These are phyloP conservation scores for Chionodraco myersi DNA, from an alignment of 2,113 vertebrate genomes.

Conservation along the genomic window DNA sequence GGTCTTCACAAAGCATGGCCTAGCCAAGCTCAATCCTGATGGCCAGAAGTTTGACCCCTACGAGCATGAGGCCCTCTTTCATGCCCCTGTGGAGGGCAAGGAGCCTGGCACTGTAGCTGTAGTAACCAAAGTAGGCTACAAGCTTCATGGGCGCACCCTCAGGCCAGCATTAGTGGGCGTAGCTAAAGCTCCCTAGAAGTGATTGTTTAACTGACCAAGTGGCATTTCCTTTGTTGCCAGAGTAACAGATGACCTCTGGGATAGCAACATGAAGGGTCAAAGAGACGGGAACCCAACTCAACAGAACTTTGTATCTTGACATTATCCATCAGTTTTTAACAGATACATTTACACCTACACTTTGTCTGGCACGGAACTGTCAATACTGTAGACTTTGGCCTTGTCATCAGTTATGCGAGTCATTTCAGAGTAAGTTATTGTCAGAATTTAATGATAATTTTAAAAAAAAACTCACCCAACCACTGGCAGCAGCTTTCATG, in stretches of 20 bases:
- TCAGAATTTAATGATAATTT: background rate
- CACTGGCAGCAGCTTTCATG: background rate
- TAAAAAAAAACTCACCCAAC: background rate
- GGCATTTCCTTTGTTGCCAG: constrained; percentile 32
- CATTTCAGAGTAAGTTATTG: background rate
- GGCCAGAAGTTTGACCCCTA: constrained; percentile 96
- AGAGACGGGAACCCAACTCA: constrained; percentile 29
- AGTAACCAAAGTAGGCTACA: constrained; percentile 97
- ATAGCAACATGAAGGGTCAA: background rate
- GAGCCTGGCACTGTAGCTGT: constrained; percentile 91
- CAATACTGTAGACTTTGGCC: background rate
- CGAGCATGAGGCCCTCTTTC: constrained; percentile 95
- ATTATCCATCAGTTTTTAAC: constrained; percentile 38
- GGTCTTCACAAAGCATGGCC: constrained; percentile 94
- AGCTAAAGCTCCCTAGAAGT: constrained; percentile 88
- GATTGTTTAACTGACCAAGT: background rate
- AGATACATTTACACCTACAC: background rate
- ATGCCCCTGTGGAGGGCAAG: constrained; percentile 88
- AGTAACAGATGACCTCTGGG: constrained; percentile 31
- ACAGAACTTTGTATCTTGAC: constrained; percentile 40
- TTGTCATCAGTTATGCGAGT: constrained; percentile 10
- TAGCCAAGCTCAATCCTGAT: constrained; percentile 89
- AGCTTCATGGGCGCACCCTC: constrained; percentile 94
- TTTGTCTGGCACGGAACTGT: background rate
- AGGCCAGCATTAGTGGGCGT: constrained; percentile 95